Evolutionary conservation across 2,888 invertebrate species (phyloP), one percentile per base, ranked within the genome.

Genomic region (Troilus luridus): DNA sequence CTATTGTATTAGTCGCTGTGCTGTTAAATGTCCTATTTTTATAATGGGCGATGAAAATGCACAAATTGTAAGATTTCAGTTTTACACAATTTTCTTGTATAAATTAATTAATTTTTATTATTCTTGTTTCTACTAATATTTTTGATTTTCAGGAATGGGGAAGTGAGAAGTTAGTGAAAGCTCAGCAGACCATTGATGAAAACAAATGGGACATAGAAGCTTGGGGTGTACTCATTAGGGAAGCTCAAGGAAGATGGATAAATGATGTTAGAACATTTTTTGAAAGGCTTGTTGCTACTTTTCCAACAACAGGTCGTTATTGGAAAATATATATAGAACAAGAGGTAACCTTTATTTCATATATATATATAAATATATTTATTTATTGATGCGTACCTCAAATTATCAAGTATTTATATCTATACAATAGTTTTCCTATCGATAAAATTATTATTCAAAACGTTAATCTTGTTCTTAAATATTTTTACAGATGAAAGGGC

Each of bases 311-410:
- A 10, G 99, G 99, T 5, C 96, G 99, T 91, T 99, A 98, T 94
- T 99, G 99, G 99, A 98, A 99, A 95, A 98, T 99, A 93, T 99
- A 98, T 95, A 99, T 99, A 93, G 99, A 99, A 94, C 98, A 98
- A 95, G 99, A 99, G 97, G 98, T 98, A 94, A 60, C 41, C 60
- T 27, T 62, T 11, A 60, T 21, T 21, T 56, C 5, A 56, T 85
- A n/a, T n/a, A 56, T 85, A n/a, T n/a, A 7, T 19, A 5, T 19
- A 58, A 12, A 27, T 24, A 85, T n/a, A 24, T 5, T 8, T 85
- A 85, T 24, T 54, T 41, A 85, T 85, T 19, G 24, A 60, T 77
- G 85, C 91, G 91, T 17, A 91, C 72, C 85, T 62, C 91, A 89
- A 89, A 92, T 92, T 59, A 12, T 59, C 59, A 1, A 41, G 59